Evolutionary conservation across 2,888 invertebrate species (phyloP).

Genomic region (Troglohyphantes excavatus): DNA sequence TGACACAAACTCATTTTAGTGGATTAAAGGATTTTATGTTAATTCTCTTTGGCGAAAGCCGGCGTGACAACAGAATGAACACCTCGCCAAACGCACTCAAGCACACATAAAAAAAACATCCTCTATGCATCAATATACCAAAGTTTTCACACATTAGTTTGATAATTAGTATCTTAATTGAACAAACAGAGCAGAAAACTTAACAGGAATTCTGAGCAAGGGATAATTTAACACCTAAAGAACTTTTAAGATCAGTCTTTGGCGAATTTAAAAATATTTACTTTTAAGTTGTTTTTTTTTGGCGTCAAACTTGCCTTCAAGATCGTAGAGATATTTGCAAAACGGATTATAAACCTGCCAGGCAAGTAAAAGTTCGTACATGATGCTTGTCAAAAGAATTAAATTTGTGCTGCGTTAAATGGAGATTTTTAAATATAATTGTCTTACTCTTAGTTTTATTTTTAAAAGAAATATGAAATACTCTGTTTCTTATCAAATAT

Average conservation of each 20-base stretch:
- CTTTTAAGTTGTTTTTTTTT: constrained; percentile 3
- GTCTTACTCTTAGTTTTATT: too few species aligned
- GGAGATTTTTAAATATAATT: too few species aligned
- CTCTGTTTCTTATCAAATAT: too few species aligned
- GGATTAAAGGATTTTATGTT: constrained; percentile 47
- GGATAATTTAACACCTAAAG: constrained; percentile 36
- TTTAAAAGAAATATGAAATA: too few species aligned
- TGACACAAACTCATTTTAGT: constrained; percentile 46
- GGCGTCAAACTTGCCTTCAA: not conserved
- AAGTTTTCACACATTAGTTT: constrained; percentile 36
- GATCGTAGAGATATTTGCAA: constrained; percentile 9
- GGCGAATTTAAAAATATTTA: not conserved
- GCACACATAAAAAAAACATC: constrained; percentile 21
- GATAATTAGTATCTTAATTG: constrained; percentile 60
- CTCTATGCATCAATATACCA: constrained; percentile 29
- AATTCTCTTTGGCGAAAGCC: constrained; percentile 36
- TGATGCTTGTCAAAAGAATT: too few species aligned
- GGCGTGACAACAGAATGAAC: constrained; percentile 22
- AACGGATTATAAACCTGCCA: constrained; percentile 49
- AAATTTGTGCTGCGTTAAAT: too few species aligned
- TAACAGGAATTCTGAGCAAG: constrained; percentile 45
- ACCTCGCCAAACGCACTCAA: not conserved
- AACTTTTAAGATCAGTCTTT: constrained; percentile 12
- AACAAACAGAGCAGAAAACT: constrained; percentile 54
- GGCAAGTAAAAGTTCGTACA: not conserved